These are phyloP conservation scores for Amblyopsis rosae DNA, from an alignment of 2,113 vertebrate species.

Conservation along the genomic window DNA sequence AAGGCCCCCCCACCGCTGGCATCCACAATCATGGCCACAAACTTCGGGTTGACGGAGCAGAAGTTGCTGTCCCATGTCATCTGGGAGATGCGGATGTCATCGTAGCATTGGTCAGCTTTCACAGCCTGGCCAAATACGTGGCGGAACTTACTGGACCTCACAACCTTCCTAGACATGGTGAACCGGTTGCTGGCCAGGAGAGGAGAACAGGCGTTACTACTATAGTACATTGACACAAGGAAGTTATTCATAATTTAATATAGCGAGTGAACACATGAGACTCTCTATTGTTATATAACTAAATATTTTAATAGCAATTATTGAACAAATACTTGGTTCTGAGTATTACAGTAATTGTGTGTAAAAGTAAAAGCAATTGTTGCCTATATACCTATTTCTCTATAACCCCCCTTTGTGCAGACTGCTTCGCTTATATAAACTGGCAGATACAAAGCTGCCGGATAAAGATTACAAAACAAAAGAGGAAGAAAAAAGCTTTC, in stretches of 20 bases:
- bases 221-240: neutral
- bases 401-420: too few relatives aligned
- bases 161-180: constrained; percentile 86
- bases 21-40: constrained; percentile 89
- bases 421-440: too few relatives aligned
- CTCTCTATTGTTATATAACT: neutral
- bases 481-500: too few relatives aligned
- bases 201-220: neutral
- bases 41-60: constrained; percentile 89
- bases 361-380: too few relatives aligned
- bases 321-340: too few relatives aligned
- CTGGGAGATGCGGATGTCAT: constrained; percentile 90
- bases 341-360: too few relatives aligned
- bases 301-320: too few relatives aligned
- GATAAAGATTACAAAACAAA: too few relatives aligned
- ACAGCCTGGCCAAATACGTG: constrained; percentile 87
- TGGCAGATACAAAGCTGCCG: too few relatives aligned
- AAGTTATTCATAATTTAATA: neutral
- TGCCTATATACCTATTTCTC: too few relatives aligned
- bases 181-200: constrained; percentile 46
- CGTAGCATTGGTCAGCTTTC: constrained; percentile 90
- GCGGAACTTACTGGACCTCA: constrained; percentile 89
- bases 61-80: constrained; percentile 94
- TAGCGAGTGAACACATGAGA: neutral
- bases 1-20: constrained; percentile 90